Base-by-base conservation (phyloP, 1,140 invertebrate species). In the Elymnias hypermnestra region DNA sequence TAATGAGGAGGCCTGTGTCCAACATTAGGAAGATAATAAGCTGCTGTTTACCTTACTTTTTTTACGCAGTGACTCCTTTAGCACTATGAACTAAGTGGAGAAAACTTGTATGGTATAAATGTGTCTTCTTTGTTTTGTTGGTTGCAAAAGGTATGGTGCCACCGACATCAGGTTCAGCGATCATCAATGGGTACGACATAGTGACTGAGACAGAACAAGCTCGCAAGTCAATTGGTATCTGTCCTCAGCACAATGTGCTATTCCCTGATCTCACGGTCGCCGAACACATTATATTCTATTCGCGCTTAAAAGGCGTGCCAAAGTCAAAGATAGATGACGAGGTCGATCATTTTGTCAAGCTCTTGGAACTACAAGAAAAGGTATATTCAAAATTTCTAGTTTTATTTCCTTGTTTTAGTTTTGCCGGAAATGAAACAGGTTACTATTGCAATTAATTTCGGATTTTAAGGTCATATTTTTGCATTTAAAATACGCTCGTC, bases 171-270 rank as follows among this genome's bases (percentile, higher is more conserved):
- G 95, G 94, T 2, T 89, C 89, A 8, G 93, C 94, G 0, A 67
- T 82, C 6, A 88, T 83, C 40, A 83, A 69, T 54, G 93, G 91
- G 3, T 90, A 90, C 68, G 90, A 94, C 68, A 93, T 95, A 18
- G 79, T 87, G 12, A 88, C 63, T 1, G 83, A 91, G 39, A 88
- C 89, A 6, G 75, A 71, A 14, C 63, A 62, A n/a, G 92, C 94
- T 0, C 87, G 94, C 13, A 83, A 88, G 33, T 93, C 91, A 31
- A 82, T 97, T 1, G 95, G 96, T 7, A 88, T 97, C 10, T 99
- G 97, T 83, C 97, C 97, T 7, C 98, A 99, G 78, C 95, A 98
- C 75, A 96, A 99, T 84, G 93, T 98, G 28, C 89, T 99, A 4
- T 98, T 98, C 76, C 92, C 95, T 14, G 92, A 95, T 64, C 87